These are phyloP conservation scores for Galagoides demidoff DNA, from an alignment of 2,797 vertebrate genomes.

Conservation along the genomic window DNA sequence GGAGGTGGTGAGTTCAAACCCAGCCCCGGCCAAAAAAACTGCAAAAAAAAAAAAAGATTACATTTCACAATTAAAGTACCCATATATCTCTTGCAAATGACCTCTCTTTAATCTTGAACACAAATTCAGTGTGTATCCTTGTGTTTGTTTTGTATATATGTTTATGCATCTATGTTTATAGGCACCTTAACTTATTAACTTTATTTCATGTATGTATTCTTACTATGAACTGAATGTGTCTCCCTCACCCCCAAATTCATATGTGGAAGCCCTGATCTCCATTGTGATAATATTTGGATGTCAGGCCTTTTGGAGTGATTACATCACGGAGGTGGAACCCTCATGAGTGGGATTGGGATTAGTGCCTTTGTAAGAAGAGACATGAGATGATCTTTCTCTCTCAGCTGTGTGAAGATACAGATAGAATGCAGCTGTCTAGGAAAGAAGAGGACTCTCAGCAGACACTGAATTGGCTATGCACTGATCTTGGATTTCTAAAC, in stretches of 20 bases:
- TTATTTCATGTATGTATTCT: not conserved
- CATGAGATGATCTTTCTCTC: not conserved
- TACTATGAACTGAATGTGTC: not conserved
- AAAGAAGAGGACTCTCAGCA: not conserved
- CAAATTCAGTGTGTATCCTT: not conserved
- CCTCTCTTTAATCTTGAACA: not conserved
- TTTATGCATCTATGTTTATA: not conserved
- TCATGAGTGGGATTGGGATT: not conserved
- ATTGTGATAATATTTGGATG: not conserved
- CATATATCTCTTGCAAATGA: not conserved
- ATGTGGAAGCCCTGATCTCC: too few relatives aligned
- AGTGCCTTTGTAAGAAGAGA: not conserved
- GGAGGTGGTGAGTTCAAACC: too few relatives aligned
- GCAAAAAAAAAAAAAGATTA: not conserved
- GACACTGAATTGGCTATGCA: not conserved
- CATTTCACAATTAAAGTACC: not conserved
- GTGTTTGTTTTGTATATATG: not conserved
- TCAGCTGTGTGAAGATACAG: not conserved
- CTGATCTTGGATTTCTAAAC: not conserved
- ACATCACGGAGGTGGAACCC: not conserved
- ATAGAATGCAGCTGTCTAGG: not conserved
- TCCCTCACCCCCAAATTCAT: not conserved
- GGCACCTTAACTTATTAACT: not conserved
- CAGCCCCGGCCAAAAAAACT: too few relatives aligned
- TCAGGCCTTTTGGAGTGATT: not conserved